Evolutionary conservation across 2,797 vertebrate genomes (phyloP), one percentile per base, ranked within the genome.

Genomic region (Periophthalmus magnuspinnatus): DNA sequence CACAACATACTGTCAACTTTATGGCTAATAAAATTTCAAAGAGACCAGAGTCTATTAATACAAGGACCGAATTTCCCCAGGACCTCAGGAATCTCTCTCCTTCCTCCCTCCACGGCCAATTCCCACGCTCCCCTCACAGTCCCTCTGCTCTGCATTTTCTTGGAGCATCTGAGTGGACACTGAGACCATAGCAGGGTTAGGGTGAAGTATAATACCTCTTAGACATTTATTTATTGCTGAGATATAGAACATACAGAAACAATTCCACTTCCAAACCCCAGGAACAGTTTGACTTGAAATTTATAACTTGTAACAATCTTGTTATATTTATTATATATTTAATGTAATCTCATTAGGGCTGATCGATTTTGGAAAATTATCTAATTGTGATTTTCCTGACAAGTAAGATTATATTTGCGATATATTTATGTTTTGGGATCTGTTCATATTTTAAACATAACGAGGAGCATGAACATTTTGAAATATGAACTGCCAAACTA

Each of bases 1-100:
- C 91, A 92, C 92, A 92, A 93, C 91, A 84, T 89, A 91, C 92
- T 86, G 91, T 93, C 94, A 92, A 95, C 95, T 97, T 97, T 95
- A 95, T 95, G 95, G 95, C 93, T 95, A 95, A 95, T 97, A 97
- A 96, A 95, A 95, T 95, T 95, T 96, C 95, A 96, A 97, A 96
- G 95, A 93, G 83, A 90, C 92, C 89, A 90, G 92, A 94, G 94
- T 93, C 94, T 94, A 94, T 96, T 95, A 96, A 96, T 95, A 94
- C 91, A 59, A 80, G 86, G 90, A 90, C 92, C 91, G 93, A 92
- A 94, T 94, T 93, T 94, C 91, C 88, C 90, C 91, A 82, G 92
- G 89, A 90, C 90, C 88, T 92, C 87, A 91, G 90, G 93, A 93
- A 94, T 94, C 91, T 93, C 92, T 81, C 92, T 91, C 91, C 88